Percentiles rank a stretch among this genome's conserved stretches.
phyloP scores from a whole-genome alignment of 1,140 invertebrate genomes.

The Habropoda laboriosa region DNA sequence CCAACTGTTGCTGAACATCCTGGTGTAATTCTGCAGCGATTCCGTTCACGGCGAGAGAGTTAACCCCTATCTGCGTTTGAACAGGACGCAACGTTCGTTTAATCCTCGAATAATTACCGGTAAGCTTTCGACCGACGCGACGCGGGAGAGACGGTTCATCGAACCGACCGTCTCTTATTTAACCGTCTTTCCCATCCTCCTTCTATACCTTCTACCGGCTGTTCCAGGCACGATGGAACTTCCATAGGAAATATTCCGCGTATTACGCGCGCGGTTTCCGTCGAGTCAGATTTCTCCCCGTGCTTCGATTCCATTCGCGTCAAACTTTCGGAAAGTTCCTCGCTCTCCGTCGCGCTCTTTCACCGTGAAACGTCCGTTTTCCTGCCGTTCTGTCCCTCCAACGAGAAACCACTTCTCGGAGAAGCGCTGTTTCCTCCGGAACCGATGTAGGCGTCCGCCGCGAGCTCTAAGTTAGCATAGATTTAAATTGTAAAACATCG shows the following conservation, averaged over 20 bases:
- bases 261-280: constrained; percentile 7
- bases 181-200: no score
- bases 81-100: constrained; percentile 28
- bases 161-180: constrained; percentile 24
- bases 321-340: background rate
- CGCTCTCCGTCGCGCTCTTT: no score
- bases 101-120: constrained; percentile 34
- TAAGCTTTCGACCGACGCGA: constrained; percentile 12
- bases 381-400: background rate
- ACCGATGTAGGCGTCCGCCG: background rate
- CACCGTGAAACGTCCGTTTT: background rate
- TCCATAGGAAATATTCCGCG: background rate
- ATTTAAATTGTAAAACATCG: background rate
- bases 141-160: constrained; percentile 13
- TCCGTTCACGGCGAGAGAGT: background rate
- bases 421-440: background rate
- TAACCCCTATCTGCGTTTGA: background rate
- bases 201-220: no score
- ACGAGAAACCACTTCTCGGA: background rate
- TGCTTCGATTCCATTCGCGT: background rate
- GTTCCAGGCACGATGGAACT: background rate
- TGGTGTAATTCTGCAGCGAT: background rate
- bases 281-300: background rate
- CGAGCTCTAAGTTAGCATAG: constrained; percentile 1
- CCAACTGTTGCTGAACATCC: constrained; percentile 33